These are phyloP conservation scores for Eupithecia inturbata DNA, from an alignment of 2,888 invertebrate species.

Conservation along the genomic window DNA sequence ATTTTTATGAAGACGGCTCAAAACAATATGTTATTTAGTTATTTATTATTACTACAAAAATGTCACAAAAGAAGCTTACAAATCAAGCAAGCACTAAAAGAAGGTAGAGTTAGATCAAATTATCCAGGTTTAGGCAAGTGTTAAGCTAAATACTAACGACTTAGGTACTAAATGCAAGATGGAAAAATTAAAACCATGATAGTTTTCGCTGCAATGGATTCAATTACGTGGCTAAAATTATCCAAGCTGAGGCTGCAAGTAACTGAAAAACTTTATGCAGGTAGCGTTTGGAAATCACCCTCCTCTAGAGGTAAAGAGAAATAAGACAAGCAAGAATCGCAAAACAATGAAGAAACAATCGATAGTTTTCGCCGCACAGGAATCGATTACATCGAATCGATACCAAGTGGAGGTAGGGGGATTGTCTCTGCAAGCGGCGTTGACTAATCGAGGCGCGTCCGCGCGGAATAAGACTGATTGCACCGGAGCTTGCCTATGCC, in stretches of 20 bases:
- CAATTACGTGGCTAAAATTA: neutral
- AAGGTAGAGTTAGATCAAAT: too few species aligned
- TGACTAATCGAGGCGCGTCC: conserved; percentile 83
- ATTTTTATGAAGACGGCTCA: too few species aligned
- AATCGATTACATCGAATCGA: conserved; percentile 81
- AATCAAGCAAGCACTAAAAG: too few species aligned
- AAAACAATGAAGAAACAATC: conserved; percentile 61
- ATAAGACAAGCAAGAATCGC: neutral
- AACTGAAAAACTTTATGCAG: neutral
- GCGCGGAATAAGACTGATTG: conserved; percentile 84
- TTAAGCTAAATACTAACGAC: too few species aligned
- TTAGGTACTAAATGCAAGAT: too few species aligned
- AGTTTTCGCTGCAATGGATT: neutral
- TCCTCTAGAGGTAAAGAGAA: neutral
- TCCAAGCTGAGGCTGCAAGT: too few species aligned
- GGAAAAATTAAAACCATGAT: too few species aligned
- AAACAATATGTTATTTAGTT: too few species aligned
- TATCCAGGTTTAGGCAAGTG: too few species aligned
- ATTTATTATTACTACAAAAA: too few species aligned
- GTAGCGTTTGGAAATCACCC: neutral
- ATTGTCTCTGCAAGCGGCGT: conserved; percentile 82
- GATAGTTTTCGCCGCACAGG: conserved; percentile 67
- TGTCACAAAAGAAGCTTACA: too few species aligned
- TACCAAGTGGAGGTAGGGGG: conserved; percentile 72
- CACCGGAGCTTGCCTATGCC: conserved; percentile 77